Evolutionary conservation across 2,888 invertebrate genomes (phyloP).

Genomic region (Thera britannica): DNA sequence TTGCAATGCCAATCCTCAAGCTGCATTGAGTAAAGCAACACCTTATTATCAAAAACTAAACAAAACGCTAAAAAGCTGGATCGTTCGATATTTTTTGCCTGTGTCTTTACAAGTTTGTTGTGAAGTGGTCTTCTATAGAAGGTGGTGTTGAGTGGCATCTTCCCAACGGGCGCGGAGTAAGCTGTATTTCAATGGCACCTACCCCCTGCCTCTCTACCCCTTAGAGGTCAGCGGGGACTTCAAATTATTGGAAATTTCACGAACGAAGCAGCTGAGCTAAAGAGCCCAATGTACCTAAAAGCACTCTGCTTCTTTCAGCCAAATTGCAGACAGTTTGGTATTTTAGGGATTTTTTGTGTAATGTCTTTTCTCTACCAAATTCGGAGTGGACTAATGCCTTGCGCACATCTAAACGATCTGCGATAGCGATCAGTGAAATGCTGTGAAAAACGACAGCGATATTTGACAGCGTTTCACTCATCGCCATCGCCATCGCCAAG

Average conservation of each 20-base stretch:
- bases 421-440: too few species aligned
- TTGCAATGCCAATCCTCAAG: too few species aligned
- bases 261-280: conserved; percentile 44
- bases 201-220: conserved; percentile 24
- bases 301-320: conserved; percentile 36
- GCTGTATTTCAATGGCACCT: conserved; percentile 67
- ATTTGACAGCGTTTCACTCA: too few species aligned
- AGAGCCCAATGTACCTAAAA: conserved; percentile 25
- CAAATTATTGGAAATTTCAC: conserved; percentile 65
- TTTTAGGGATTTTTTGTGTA: neutral
- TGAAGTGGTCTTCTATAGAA: conserved; percentile 49
- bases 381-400: too few species aligned
- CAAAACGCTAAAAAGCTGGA: conserved; percentile 11
- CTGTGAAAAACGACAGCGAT: too few species aligned
- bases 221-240: conserved; percentile 55
- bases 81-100: conserved; percentile 11
- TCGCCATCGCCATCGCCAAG: too few species aligned
- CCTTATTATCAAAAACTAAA: neutral
- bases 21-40: too few species aligned
- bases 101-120: conserved; percentile 32
- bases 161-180: conserved; percentile 55
- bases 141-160: conserved; percentile 57
- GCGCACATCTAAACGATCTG: too few species aligned
- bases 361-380: neutral
- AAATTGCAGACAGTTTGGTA: conserved; percentile 19